Base-by-base conservation (phyloP, 2,888 invertebrate species). In the Julus scandinavius region DNA sequence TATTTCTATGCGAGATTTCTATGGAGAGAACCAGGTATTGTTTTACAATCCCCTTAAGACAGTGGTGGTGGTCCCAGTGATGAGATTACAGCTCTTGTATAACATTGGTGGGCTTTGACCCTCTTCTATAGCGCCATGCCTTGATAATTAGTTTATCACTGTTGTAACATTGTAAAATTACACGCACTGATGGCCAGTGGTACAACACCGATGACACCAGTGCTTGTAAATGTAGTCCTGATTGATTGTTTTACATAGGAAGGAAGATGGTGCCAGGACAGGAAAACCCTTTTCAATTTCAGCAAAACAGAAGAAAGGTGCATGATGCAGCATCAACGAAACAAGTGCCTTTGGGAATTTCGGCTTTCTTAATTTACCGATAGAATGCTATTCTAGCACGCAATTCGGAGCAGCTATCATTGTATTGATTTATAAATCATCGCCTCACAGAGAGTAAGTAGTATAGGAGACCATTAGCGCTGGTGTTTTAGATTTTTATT, bases 341-440 rank as follows among this genome's bases (percentile, higher is more conserved):
- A 54, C 54, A 54, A 54, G 54, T 3, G 54, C 54, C 54, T 54
- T 4, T 54, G 54, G 54, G 54, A 54, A 54, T 54, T 54, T 54
- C 15, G 54, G 9, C 54, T 54, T 54, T 54, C 54, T 54, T 54
- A 54, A 54, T 54, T 54, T 54, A 54, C 9, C 54, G 54, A 54
- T 54, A 54, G 54, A 54, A 54, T 54, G 49, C 49, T 49, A 13
- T 49, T 13, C 49, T 17, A 54, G 54, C 17, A 29, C 29, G 29
- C 17, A 15, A 54, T 15, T 54, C 54, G 11, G 54, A 54, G 54
- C 54, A 13, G 54, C 54, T 54, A 54, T 54, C 54, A 54, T 15
- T 54, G 54, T 54, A 54, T 54, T 54, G 54, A 54, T 54, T 54
- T 54, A 54, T 54, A 54, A 54, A 54, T 54, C 54, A 54, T 54